Conservation (phyloP, 2,113 vertebrate species). For the Stegastes partitus region DNA sequence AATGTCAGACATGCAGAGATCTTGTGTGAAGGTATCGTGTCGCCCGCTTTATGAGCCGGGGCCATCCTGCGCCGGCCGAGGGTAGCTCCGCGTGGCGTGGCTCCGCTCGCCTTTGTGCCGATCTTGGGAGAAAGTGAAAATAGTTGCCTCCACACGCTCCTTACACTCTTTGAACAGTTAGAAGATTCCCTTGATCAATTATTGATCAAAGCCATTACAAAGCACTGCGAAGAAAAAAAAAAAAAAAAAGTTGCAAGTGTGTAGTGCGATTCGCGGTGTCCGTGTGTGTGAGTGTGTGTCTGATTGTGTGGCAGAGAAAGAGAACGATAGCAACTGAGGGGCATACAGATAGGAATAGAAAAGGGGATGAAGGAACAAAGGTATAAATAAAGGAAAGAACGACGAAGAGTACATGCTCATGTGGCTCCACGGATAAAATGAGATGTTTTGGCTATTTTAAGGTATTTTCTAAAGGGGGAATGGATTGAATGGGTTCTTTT, state of each 20-base stretch:
- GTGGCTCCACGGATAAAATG: constrained; percentile 1
- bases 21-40: constrained; percentile 9
- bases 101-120: constrained; percentile 1
- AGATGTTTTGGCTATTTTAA: constrained; percentile 4
- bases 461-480: neutral
- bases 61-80: too few species aligned
- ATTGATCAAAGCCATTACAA: constrained; percentile 81
- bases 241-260: constrained; percentile 36
- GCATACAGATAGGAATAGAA: constrained; percentile 4
- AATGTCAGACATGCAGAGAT: constrained; percentile 50
- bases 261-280: constrained; percentile 41
- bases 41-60: constrained; percentile 5
- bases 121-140: constrained; percentile 50
- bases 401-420: neutral
- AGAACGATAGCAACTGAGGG: neutral
- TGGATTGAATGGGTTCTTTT: constrained; percentile 1
- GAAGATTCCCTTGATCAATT: constrained; percentile 76
- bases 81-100: neutral
- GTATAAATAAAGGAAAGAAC: constrained; percentile 4
- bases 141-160: constrained; percentile 42
- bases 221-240: constrained; percentile 44
- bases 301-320: constrained; percentile 19
- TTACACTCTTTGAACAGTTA: constrained; percentile 61
- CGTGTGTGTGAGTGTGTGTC: constrained; percentile 14
- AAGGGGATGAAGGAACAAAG: constrained; percentile 1